Percentiles rank a stretch among this genome's conserved stretches.
Evolutionary conservation across 2,113 vertebrate genomes (phyloP).

Genomic region (Excalfactoria chinensis): DNA sequence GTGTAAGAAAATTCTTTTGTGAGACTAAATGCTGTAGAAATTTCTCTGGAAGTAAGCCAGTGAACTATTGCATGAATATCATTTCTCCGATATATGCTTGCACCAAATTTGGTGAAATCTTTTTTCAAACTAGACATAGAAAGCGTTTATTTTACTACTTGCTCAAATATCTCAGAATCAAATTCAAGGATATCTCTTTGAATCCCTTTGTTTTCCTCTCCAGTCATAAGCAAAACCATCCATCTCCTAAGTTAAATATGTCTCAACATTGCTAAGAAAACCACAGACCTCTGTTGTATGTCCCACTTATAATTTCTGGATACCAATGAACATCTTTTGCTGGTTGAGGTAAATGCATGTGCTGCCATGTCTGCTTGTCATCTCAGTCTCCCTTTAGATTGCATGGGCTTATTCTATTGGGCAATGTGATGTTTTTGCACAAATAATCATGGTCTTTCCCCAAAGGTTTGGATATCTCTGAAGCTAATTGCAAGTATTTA

Average conservation of each 20-base stretch:
- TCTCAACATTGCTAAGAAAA: neutral
- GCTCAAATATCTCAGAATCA: neutral
- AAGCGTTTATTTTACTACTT: neutral
- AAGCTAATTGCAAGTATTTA: neutral
- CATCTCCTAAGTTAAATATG: neutral
- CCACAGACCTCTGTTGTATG: neutral
- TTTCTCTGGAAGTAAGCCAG: neutral
- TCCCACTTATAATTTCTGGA: neutral
- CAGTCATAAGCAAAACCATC: neutral
- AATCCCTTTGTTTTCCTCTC: neutral
- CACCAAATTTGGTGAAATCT: neutral
- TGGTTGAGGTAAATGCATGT: neutral
- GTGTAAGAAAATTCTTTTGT: neutral
- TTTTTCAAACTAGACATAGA: neutral
- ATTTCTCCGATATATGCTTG: neutral
- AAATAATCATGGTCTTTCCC: neutral
- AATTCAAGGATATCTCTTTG: neutral
- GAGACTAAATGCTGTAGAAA: neutral
- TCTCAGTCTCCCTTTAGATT: neutral
- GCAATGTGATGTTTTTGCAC: neutral
- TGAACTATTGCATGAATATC: neutral
- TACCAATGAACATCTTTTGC: neutral
- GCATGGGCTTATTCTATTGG: neutral
- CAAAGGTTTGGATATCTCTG: neutral
- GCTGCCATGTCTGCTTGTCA: fast-evolving